Base-by-base conservation (phyloP, 2,888 invertebrate species). In the Piscicola geometra region DNA sequence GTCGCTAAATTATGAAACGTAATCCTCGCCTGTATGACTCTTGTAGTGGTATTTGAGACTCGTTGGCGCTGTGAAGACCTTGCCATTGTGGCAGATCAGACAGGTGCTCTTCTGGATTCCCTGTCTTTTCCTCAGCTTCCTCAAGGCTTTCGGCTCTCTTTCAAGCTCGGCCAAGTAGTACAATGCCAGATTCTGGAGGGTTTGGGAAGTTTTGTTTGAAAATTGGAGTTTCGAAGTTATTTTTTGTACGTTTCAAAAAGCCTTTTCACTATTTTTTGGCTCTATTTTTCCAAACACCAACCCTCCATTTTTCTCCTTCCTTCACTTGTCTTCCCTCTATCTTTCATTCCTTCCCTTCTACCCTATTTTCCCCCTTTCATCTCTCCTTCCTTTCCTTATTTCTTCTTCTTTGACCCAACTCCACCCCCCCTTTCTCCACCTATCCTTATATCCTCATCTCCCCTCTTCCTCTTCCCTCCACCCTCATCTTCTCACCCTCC, bases 1-100 rank as follows among this genome's bases (percentile, higher is more conserved):
- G n/a, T n/a, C 21, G 21, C 50, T 9, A 21, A 15, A 47, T 15
- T 47, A 15, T 47, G 21, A 47, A 47, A 47, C 21, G 50, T 47
- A 47, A 56, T 21, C 9, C 25, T 15, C 60, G n/a, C 60, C 60
- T 15, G 12, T 56, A n/a, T 56, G 60, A 25, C 60, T 56, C 25
- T 56, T 56, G n/a, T 56, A 56, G 25, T 56, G 60, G 60, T 56
- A 56, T 21, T 56, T 56, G 5, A 56, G 60, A 56, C 12, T 56
- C 15, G 12, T 56, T 25, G 5, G 60, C 35, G 18, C n/a, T 25
- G 64, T 56, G 56, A 28, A 60, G 33, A 32, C 21, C 73, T 28
- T 25, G 60, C 12, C 18, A 25, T 36, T 33, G 35, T 12, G 32
- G 73, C 36, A 73, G 32, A 64, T 56, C 32, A 33, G 33, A 73